phyloP scores from a whole-genome alignment of 2,113 vertebrate species.

The Chlamydotis undulata region DNA sequence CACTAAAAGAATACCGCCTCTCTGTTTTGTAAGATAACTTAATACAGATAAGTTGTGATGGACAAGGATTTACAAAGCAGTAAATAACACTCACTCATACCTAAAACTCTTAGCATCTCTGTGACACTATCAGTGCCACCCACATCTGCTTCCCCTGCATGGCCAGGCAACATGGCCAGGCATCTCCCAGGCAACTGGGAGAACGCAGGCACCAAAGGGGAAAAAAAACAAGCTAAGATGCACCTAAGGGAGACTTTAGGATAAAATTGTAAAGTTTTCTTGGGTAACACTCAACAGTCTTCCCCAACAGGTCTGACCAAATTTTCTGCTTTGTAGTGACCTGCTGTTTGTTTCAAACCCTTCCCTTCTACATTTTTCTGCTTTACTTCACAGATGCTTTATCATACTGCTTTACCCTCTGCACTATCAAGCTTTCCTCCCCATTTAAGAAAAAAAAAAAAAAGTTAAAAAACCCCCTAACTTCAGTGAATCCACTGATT shows the following conservation, averaged over 20 bases:
- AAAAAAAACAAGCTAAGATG: neutral
- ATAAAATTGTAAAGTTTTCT: too few relatives aligned
- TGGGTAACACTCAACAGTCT: too few relatives aligned
- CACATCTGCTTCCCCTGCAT: neutral
- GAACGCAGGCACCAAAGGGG: neutral
- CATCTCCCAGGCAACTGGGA: too few relatives aligned
- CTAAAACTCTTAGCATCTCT: neutral
- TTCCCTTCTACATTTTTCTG: neutral
- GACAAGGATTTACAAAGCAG: neutral
- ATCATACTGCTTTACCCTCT: neutral
- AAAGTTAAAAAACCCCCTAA: too few relatives aligned
- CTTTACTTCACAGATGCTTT: neutral
- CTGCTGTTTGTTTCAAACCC: neutral
- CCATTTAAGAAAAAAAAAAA: neutral
- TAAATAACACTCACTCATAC: neutral
- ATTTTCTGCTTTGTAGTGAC: neutral
- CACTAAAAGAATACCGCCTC: fast-evolving
- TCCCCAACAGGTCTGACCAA: neutral
- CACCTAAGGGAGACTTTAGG: neutral
- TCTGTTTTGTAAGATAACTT: neutral
- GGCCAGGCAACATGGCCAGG: too few relatives aligned
- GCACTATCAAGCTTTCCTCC: neutral
- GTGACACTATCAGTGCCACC: too few relatives aligned
- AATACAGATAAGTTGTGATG: neutral
- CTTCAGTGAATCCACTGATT: neutral